phyloP scores from a whole-genome alignment of 2,113 vertebrate genomes.

The Pachyramphus minor region DNA sequence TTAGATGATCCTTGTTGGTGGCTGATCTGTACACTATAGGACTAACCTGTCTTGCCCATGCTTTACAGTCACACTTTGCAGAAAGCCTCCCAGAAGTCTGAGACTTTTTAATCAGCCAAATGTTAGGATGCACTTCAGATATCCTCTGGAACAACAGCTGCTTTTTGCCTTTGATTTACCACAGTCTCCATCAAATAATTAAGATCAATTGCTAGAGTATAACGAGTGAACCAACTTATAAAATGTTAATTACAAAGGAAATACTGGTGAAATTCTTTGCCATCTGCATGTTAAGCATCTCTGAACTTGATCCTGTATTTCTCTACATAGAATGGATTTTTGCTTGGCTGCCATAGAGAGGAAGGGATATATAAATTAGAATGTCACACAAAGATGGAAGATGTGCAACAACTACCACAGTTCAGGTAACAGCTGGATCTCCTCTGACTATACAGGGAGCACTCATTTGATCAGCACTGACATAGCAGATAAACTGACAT shows the following conservation, averaged over 20 bases:
- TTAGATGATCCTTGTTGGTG: background rate
- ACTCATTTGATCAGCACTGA: background rate
- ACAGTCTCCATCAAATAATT: background rate
- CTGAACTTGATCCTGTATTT: background rate
- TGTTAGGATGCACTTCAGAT: background rate
- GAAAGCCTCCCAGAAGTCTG: background rate
- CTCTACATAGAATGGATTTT: background rate
- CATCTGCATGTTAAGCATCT: background rate
- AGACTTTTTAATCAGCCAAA: background rate
- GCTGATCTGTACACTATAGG: background rate
- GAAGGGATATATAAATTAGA: background rate
- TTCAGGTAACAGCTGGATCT: background rate
- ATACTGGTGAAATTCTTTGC: background rate
- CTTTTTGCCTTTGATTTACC: background rate
- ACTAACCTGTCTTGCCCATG: background rate
- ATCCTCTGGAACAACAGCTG: background rate
- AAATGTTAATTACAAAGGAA: background rate
- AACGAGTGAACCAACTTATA: background rate
- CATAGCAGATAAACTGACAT: background rate
- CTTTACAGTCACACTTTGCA: background rate
- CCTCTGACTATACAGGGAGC: background rate
- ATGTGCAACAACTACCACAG: background rate
- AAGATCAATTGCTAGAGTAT: background rate
- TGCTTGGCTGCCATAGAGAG: background rate
- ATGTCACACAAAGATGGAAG: background rate